Conservation (phyloP, 2,888 invertebrate species). For the Stictocephala bisonia region DNA sequence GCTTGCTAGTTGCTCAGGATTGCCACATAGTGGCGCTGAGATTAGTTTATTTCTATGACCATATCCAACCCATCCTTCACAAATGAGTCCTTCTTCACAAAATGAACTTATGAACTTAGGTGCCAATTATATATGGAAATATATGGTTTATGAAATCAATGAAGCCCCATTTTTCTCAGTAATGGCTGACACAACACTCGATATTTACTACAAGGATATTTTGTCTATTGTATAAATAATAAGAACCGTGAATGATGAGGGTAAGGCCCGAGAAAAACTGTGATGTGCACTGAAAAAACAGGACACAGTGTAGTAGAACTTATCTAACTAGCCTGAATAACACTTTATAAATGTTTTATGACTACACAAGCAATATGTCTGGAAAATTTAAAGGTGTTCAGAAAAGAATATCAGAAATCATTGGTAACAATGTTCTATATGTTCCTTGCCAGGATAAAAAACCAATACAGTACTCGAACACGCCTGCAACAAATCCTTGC, state of each 20-base stretch:
- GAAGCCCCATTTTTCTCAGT: background rate
- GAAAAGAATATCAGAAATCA: slow-evolving; percentile 25
- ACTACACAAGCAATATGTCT: slow-evolving; percentile 42
- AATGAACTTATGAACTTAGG: too few species aligned
- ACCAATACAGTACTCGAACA: too few species aligned
- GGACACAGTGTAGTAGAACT: slow-evolving; percentile 24
- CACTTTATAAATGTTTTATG: slow-evolving; percentile 35
- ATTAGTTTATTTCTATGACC: too few species aligned
- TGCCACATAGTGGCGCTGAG: too few species aligned
- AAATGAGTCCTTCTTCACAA: too few species aligned
- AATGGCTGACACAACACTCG: slow-evolving; percentile 42
- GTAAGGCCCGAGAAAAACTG: slow-evolving; percentile 12
- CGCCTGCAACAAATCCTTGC: slow-evolving; percentile 23
- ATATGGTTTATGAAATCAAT: background rate
- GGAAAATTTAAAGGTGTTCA: slow-evolving; percentile 44
- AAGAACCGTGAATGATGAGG: background rate
- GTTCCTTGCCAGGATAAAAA: too few species aligned
- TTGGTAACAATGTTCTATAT: slow-evolving; percentile 39
- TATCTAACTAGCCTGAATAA: slow-evolving; percentile 31
- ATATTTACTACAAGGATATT: slow-evolving; percentile 32
- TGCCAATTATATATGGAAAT: background rate
- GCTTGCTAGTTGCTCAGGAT: too few species aligned
- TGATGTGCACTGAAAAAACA: slow-evolving; percentile 37
- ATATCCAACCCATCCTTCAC: too few species aligned
- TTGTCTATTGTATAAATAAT: slow-evolving; percentile 12